phyloP scores from a whole-genome alignment of 92 coral and sea anemone species.

The Paramuricea clavata region DNA sequence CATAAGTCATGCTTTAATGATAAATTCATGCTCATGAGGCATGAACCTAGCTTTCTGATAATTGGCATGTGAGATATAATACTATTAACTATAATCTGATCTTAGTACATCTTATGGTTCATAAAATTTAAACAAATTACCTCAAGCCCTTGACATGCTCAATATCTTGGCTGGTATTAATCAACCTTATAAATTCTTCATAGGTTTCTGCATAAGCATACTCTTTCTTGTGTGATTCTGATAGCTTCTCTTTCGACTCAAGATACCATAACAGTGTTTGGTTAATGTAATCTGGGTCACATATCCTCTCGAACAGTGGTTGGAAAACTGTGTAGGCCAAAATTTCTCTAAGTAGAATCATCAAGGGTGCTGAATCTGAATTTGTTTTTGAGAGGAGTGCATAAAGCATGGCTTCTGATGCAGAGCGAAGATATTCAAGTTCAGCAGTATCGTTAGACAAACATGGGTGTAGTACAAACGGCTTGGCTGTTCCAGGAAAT shows the following conservation, averaged over 20 bases:
- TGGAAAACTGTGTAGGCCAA: constrained; percentile 91
- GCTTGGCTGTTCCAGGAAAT: constrained; percentile 80
- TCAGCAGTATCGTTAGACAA: constrained; percentile 79
- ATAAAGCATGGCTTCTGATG: constrained; percentile 84
- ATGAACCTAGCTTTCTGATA: no score
- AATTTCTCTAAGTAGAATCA: constrained; percentile 85
- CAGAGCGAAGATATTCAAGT: constrained; percentile 81
- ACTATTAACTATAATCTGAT: no score
- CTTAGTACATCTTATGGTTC: no score
- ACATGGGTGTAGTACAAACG: constrained; percentile 91
- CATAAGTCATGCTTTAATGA: no score
- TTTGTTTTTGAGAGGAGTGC: constrained; percentile 81
- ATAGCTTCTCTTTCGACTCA: constrained; percentile 88
- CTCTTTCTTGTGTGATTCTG: constrained; percentile 95
- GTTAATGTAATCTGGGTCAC: constrained; percentile 98
- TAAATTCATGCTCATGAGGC: no score
- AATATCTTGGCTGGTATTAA: constrained; percentile 88
- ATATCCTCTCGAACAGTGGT: constrained; percentile 90
- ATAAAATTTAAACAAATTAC: constrained; percentile 53
- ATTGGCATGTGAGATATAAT: no score
- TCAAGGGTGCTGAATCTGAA: constrained; percentile 81
- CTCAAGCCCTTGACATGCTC: constrained; percentile 93
- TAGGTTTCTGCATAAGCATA: constrained; percentile 99
- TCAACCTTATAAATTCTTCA: constrained; percentile 95
- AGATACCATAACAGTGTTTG: constrained; percentile 86